These are phyloP conservation scores for Aricia artaxerxes DNA, from an alignment of 2,888 invertebrate genomes.

Conservation along the genomic window DNA sequence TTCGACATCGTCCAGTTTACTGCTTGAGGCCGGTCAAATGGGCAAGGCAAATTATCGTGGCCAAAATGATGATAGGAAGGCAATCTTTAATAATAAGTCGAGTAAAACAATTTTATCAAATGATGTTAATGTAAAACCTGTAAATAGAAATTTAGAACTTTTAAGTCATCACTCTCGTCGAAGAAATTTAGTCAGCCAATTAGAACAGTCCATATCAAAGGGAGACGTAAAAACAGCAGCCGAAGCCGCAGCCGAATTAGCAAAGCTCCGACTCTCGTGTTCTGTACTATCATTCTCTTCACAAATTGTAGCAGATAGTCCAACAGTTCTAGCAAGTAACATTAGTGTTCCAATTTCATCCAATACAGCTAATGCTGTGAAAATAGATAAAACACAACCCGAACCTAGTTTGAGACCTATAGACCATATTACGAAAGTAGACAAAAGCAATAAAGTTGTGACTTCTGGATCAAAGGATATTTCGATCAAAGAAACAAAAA, in stretches of 20 bases:
- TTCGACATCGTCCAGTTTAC: slow-evolving; percentile 18
- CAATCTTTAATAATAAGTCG: not conserved
- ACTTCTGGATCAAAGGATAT: not conserved
- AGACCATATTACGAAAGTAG: not conserved
- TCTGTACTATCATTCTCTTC: slow-evolving; percentile 80
- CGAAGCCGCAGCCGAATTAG: slow-evolving; percentile 87
- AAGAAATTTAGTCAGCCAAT: slow-evolving; percentile 81
- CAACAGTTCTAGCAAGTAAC: slow-evolving; percentile 38
- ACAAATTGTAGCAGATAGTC: slow-evolving; percentile 59
- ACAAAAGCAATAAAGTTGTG: not conserved
- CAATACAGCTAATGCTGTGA: not conserved
- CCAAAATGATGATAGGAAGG: slow-evolving; percentile 16
- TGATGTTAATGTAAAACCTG: slow-evolving; percentile 21
- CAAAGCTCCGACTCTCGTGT: slow-evolving; percentile 87
- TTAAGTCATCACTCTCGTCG: slow-evolving; percentile 59
- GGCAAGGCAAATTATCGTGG: slow-evolving; percentile 7
- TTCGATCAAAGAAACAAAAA: not conserved
- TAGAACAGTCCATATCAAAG: slow-evolving; percentile 88
- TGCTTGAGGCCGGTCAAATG: not conserved
- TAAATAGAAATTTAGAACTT: slow-evolving; percentile 38
- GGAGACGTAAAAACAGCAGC: slow-evolving; percentile 89
- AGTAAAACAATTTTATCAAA: not conserved
- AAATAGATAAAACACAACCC: not conserved
- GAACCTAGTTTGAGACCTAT: not conserved
- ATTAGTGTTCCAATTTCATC: not conserved